Evolutionary conservation across 37 sponge, comb jelly and placozoan genomes (phyloP).

Genomic region (Aphrocallistes beatrix): DNA sequence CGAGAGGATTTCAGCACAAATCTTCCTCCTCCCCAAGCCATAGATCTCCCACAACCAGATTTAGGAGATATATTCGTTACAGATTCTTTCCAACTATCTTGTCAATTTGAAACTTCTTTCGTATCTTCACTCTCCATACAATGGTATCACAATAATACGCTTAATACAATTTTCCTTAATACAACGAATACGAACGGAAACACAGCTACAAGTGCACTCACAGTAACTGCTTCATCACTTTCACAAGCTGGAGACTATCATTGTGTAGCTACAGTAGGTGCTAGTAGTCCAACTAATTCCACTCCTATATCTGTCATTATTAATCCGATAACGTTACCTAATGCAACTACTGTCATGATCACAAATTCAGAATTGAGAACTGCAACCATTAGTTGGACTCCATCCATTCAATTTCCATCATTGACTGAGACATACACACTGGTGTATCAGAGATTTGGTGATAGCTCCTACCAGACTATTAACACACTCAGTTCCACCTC

Average conservation of each 20-base stretch:
- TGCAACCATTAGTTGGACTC: background rate
- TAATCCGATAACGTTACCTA: background rate
- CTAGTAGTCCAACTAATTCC: background rate
- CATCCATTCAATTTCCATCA: background rate
- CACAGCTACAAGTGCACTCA: background rate
- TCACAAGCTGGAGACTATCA: background rate
- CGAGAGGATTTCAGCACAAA: background rate
- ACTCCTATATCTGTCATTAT: background rate
- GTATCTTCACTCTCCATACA: background rate
- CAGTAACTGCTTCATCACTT: background rate
- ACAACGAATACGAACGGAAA: background rate
- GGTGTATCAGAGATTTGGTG: background rate
- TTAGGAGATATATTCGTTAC: background rate
- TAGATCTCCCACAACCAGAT: background rate
- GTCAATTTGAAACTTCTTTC: background rate
- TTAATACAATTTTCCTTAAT: background rate
- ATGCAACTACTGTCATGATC: background rate
- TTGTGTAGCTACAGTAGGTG: slow-evolving; percentile 1
- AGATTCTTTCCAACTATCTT: background rate
- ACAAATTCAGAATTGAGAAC: background rate
- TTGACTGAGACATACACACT: background rate
- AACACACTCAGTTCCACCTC: background rate
- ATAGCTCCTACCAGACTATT: background rate
- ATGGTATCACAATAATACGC: background rate
- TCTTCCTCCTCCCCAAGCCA: background rate